phyloP scores from a whole-genome alignment of 2,113 vertebrate genomes.

The Onychostruthus taczanowskii region DNA sequence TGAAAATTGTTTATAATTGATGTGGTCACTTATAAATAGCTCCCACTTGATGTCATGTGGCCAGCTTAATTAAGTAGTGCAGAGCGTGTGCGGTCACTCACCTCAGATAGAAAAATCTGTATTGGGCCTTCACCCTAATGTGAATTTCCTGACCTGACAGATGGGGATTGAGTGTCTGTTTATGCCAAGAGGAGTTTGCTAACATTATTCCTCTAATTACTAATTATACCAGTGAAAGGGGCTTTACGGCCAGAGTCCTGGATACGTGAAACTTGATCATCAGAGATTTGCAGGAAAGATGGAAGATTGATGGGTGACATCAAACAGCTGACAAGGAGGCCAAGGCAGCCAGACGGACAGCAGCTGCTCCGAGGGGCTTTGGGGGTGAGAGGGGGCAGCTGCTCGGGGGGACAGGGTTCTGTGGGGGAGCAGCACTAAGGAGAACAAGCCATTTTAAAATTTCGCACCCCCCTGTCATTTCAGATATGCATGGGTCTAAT shows the following conservation, averaged over 20 bases:
- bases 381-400: not conserved
- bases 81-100: not conserved
- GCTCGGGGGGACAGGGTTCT: not conserved
- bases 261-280: conserved; percentile 76
- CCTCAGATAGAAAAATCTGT: conserved; percentile 25
- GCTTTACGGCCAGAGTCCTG: conserved; percentile 64
- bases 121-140: conserved; percentile 10
- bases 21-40: not conserved
- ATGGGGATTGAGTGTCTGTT: conserved; percentile 85
- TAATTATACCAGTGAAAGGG: conserved; percentile 76
- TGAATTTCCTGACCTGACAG: conserved; percentile 76
- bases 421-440: not conserved
- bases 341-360: conserved; percentile 37
- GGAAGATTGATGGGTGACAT: conserved; percentile 79
- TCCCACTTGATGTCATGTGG: not conserved
- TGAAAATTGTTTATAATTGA: not conserved
- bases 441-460: not conserved
- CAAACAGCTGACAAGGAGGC: conserved; percentile 73
- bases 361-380: conserved; percentile 71
- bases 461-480: not conserved
- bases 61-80: not conserved
- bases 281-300: conserved; percentile 78
- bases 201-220: conserved; percentile 78
- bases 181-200: conserved; percentile 71
- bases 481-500: conserved; percentile 52